phyloP scores from a whole-genome alignment of 2,113 vertebrate species.

The Hiodon tergisus region DNA sequence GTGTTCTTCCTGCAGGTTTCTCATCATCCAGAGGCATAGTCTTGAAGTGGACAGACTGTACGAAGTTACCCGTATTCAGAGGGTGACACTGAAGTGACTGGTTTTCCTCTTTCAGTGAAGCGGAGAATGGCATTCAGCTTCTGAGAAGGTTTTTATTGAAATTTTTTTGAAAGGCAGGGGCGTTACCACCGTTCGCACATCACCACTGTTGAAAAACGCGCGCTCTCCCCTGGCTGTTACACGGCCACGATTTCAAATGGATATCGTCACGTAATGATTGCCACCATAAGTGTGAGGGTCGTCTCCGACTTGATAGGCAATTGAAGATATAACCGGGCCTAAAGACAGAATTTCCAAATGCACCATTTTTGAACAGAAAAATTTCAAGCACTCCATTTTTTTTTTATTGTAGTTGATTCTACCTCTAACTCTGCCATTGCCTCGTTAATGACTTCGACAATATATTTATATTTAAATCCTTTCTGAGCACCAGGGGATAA shows the following conservation, averaged over 20 bases:
- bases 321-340: background rate
- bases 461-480: too few species aligned
- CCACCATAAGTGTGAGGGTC: background rate
- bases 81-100: slow-evolving; percentile 2
- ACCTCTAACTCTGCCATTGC: too few species aligned
- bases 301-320: slow-evolving; percentile 5
- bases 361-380: too few species aligned
- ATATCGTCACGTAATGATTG: background rate
- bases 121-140: background rate
- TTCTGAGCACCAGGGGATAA: too few species aligned
- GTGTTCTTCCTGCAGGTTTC: slow-evolving; percentile 1
- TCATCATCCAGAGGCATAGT: background rate
- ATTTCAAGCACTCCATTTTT: too few species aligned
- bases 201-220: background rate
- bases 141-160: background rate
- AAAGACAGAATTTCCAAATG: background rate
- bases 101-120: background rate
- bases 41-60: background rate
- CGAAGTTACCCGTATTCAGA: background rate
- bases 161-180: background rate
- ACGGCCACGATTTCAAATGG: background rate
- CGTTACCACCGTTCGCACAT: background rate
- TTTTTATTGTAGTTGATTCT: too few species aligned
- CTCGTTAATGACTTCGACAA: too few species aligned
- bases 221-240: background rate